Evolutionary conservation across 2,797 vertebrate genomes (phyloP).

Genomic region (Chiloscyllium punctatum): DNA sequence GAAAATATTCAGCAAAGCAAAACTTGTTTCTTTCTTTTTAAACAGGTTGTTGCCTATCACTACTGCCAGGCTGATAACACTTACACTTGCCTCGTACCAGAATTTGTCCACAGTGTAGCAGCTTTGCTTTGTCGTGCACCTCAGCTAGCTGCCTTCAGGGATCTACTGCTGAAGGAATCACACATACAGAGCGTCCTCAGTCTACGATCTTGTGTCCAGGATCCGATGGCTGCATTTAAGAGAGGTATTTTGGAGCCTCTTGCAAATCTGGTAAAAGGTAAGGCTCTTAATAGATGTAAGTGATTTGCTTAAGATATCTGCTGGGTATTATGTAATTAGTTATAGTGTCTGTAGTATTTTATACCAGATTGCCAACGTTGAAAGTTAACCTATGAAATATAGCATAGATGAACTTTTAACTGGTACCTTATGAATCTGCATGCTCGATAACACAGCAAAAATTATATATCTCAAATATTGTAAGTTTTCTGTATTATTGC

Average conservation of each 20-base stretch:
- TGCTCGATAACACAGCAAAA: no score
- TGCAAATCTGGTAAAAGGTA: conserved; percentile 78
- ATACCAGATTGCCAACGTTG: background rate
- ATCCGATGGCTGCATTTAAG: conserved; percentile 80
- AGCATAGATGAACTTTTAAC: no score
- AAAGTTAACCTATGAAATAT: background rate
- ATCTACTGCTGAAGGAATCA: conserved; percentile 81
- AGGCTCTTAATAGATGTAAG: background rate
- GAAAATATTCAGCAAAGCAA: background rate
- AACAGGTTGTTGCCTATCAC: conserved; percentile 92
- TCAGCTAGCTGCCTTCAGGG: conserved; percentile 76
- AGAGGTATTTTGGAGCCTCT: conserved; percentile 87
- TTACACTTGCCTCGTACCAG: conserved; percentile 92
- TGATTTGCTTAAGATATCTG: no score
- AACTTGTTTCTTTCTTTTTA: conserved; percentile 40
- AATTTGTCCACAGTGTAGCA: conserved; percentile 90
- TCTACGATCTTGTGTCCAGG: conserved; percentile 90
- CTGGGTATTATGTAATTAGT: background rate
- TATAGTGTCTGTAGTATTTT: background rate
- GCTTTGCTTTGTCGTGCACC: conserved; percentile 84
- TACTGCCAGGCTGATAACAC: conserved; percentile 98
- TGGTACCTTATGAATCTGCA: no score
- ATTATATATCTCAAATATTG: no score
- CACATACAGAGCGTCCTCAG: conserved; percentile 92
- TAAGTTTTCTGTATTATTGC: no score